A percentile compares a stretch with the other conserved stretches of the same genome.
Conservation (phyloP, 2,888 invertebrate genomes). For the Lepidonotus clava region DNA sequence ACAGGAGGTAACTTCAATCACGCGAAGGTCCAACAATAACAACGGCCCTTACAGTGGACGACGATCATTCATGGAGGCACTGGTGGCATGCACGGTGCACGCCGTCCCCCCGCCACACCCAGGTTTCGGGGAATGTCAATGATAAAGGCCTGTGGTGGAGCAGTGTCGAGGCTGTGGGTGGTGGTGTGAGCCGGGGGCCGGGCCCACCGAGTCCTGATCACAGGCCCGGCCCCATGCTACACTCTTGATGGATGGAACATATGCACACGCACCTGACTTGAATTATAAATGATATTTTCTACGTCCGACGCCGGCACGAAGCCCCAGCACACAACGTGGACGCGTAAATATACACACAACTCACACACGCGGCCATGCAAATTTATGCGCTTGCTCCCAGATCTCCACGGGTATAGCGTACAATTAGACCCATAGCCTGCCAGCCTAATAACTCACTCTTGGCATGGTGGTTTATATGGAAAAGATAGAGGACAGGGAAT, state of each 20-base stretch:
- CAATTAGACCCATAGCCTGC: background rate
- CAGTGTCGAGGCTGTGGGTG: background rate
- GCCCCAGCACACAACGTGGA: background rate
- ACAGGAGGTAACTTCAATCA: too few species aligned
- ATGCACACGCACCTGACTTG: slow-evolving; percentile 48
- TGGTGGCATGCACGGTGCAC: background rate
- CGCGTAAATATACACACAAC: background rate
- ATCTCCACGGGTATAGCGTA: background rate
- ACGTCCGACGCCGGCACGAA: background rate
- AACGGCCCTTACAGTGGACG: too few species aligned
- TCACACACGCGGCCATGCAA: background rate
- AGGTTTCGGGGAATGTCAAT: background rate
- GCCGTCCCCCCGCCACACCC: too few species aligned
- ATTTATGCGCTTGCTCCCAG: background rate
- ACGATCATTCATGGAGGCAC: background rate
- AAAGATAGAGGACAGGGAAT: too few species aligned
- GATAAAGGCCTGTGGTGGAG: background rate
- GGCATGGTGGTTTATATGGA: too few species aligned
- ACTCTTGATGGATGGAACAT: slow-evolving; percentile 36
- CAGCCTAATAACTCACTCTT: background rate
- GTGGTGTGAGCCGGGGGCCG: background rate
- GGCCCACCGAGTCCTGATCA: background rate
- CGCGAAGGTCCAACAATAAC: too few species aligned
- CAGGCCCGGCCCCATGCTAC: background rate
- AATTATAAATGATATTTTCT: slow-evolving; percentile 48